Conservation (phyloP, 1,140 invertebrate genomes). For the Heliconius himera region DNA sequence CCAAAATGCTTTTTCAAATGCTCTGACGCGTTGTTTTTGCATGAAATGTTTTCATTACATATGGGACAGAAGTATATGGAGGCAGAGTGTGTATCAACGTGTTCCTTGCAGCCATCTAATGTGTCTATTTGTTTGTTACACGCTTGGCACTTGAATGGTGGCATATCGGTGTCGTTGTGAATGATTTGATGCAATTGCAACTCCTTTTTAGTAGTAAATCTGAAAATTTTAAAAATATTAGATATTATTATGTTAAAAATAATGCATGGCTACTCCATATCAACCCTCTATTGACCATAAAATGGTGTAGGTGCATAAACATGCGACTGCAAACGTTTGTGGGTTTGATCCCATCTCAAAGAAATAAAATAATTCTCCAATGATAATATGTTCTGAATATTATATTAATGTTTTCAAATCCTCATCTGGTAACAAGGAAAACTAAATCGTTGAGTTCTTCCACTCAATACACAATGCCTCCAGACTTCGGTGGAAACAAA, state of each 20-base stretch:
- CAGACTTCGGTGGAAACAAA: too few species aligned
- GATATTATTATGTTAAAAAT: not conserved
- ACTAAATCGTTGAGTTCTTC: too few species aligned
- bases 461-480: too few species aligned
- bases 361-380: too few species aligned
- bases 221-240: slow-evolving; percentile 36
- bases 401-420: too few species aligned
- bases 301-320: too few species aligned
- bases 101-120: slow-evolving; percentile 50
- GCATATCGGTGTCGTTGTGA: slow-evolving; percentile 56
- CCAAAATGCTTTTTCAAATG: slow-evolving; percentile 68
- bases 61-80: slow-evolving; percentile 63
- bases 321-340: too few species aligned
- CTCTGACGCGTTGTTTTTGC: slow-evolving; percentile 50
- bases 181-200: slow-evolving; percentile 60
- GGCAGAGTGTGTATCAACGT: slow-evolving; percentile 59
- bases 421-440: too few species aligned
- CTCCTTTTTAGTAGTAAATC: slow-evolving; percentile 64
- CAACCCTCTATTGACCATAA: too few species aligned
- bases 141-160: slow-evolving; percentile 58
- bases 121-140: slow-evolving; percentile 52
- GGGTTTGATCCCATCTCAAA: too few species aligned
- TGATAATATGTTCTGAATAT: too few species aligned
- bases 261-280: too few species aligned
- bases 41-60: slow-evolving; percentile 57